These are phyloP conservation scores for Calcarius lapponicus DNA, from an alignment of 2,797 vertebrate species.

Conservation along the genomic window DNA sequence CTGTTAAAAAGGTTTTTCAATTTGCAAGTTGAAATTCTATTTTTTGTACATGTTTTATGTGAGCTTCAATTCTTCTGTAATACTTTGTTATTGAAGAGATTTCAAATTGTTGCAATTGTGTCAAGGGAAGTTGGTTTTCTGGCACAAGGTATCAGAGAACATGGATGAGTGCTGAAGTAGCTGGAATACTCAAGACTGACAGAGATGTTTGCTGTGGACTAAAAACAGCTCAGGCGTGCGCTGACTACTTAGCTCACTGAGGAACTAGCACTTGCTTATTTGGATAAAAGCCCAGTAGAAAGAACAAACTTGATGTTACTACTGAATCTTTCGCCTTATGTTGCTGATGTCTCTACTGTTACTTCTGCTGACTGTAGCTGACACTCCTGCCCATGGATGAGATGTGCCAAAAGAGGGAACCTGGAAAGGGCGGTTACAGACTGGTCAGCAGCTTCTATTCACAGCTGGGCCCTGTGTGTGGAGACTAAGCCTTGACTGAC, in stretches of 20 bases:
- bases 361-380: not conserved
- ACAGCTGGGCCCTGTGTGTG: not conserved
- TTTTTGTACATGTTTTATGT: not conserved
- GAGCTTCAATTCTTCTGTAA: not conserved
- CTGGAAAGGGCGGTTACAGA: not conserved
- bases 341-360: not conserved
- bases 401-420: not conserved
- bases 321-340: constrained; percentile 1
- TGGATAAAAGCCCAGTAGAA: constrained; percentile 18
- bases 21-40: not conserved
- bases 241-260: not conserved
- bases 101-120: not conserved
- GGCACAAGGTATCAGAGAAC: not conserved
- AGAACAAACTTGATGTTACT: not conserved
- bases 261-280: constrained; percentile 23
- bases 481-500: not conserved
- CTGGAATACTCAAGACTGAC: not conserved
- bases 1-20: not conserved
- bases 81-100: not conserved
- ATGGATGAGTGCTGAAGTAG: not conserved
- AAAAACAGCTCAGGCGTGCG: not conserved
- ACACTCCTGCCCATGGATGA: not conserved
- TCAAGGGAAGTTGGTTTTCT: not conserved
- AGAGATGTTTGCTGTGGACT: not conserved
- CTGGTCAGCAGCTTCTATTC: not conserved